Conservation (phyloP, 2,888 invertebrate species). For the Drosophila kambysellisi region DNA sequence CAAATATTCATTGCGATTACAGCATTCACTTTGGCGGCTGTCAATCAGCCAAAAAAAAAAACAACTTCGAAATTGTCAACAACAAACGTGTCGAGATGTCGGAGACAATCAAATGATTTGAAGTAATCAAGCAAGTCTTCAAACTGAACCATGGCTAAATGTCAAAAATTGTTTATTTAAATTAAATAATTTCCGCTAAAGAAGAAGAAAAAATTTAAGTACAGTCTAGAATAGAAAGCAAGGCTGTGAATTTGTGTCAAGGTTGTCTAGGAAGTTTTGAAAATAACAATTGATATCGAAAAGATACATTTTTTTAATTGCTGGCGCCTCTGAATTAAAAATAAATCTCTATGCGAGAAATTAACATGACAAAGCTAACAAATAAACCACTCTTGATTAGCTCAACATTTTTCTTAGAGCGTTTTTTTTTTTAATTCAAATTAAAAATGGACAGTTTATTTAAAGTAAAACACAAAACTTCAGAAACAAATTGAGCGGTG, state of each 20-base stretch:
- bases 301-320: neutral
- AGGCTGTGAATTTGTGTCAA: neutral
- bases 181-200: no score
- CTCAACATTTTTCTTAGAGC: conserved; percentile 33
- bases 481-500: conserved; percentile 22
- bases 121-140: conserved; percentile 1
- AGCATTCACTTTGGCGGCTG: conserved; percentile 64
- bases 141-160: neutral
- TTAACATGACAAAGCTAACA: conserved; percentile 69
- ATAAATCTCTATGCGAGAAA: conserved; percentile 37
- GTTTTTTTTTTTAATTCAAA: conserved; percentile 27
- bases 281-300: neutral
- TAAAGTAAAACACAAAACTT: conserved; percentile 51
- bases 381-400: conserved; percentile 47
- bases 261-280: neutral
- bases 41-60: conserved; percentile 54
- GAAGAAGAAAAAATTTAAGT: neutral
- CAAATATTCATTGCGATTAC: conserved; percentile 45
- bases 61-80: conserved; percentile 69
- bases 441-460: conserved; percentile 38
- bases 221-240: neutral
- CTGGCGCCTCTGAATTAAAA: conserved; percentile 24
- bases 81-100: conserved; percentile 20
- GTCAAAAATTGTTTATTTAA: neutral
- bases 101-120: conserved; percentile 5